These are phyloP conservation scores for Oncorhynchus nerka DNA, from an alignment of 2,113 vertebrate genomes.

Conservation along the genomic window DNA sequence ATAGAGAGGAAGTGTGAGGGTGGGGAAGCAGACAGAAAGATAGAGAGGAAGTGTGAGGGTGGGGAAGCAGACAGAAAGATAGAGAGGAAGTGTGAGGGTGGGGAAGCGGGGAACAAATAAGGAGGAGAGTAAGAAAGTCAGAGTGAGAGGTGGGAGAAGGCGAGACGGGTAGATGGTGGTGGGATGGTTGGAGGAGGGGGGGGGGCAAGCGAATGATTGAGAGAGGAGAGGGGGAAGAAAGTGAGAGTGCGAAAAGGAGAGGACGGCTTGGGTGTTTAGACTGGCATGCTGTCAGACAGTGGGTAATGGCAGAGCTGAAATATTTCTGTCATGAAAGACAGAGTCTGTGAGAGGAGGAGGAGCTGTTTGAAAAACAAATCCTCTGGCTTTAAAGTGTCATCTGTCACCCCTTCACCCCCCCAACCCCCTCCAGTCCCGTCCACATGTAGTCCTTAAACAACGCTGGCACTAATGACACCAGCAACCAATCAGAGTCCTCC, in stretches of 20 bases:
- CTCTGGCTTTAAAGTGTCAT: slow-evolving; percentile 98
- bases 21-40: slow-evolving; percentile 30
- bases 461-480: slow-evolving; percentile 98
- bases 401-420: slow-evolving; percentile 91
- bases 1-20: slow-evolving; percentile 63
- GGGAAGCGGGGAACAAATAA: slow-evolving; percentile 61
- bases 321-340: slow-evolving; percentile 96
- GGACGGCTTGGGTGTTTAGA: slow-evolving; percentile 90
- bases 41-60: too few relatives aligned
- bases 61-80: slow-evolving; percentile 21
- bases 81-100: slow-evolving; percentile 68
- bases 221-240: slow-evolving; percentile 51
- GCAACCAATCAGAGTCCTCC: slow-evolving; percentile 92
- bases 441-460: slow-evolving; percentile 98
- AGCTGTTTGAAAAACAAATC: slow-evolving; percentile 98
- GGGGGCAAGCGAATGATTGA: slow-evolving; percentile 48
- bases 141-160: slow-evolving; percentile 23
- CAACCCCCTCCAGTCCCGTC: slow-evolving; percentile 77
- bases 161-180: slow-evolving; percentile 20
- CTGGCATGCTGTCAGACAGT: slow-evolving; percentile 98
- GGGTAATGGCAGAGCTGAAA: slow-evolving; percentile 97
- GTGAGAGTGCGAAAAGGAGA: slow-evolving; percentile 75
- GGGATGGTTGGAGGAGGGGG: slow-evolving; percentile 58
- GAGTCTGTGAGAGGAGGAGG: slow-evolving; percentile 79
- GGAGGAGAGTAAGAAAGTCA: slow-evolving; percentile 49